These are phyloP conservation scores for Hydropotes inermis DNA, from an alignment of 2,113 vertebrate species.

Conservation along the genomic window DNA sequence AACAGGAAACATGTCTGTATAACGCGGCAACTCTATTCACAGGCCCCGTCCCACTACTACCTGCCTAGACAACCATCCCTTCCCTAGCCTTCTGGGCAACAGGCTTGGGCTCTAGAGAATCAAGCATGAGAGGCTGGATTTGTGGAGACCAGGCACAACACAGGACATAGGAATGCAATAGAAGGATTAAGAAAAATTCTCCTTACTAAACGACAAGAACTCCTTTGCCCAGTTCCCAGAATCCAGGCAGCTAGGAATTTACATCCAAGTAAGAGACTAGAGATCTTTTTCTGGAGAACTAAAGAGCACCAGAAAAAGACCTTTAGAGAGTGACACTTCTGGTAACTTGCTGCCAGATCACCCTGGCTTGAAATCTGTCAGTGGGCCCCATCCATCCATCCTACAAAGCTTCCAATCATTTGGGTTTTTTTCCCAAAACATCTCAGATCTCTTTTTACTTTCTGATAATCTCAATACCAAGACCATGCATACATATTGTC, in stretches of 20 bases:
- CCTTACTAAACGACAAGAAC: background rate
- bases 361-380: background rate
- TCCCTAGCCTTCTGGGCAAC: background rate
- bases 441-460: background rate
- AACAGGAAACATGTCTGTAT: background rate
- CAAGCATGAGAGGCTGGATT: background rate
- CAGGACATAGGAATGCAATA: background rate
- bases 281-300: background rate
- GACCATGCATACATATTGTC: background rate
- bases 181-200: slow-evolving; percentile 21
- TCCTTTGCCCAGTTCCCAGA: background rate
- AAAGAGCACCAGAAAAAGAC: background rate
- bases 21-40: background rate
- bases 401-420: background rate
- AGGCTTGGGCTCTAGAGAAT: background rate
- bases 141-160: background rate
- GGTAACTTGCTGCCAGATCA: background rate
- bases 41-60: background rate
- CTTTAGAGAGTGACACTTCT: background rate
- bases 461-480: background rate
- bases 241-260: background rate
- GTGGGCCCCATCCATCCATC: background rate
- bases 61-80: background rate
- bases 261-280: background rate
- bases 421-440: background rate